Evolutionary conservation across 2,797 vertebrate genomes (phyloP), one percentile per base, ranked within the genome.

Genomic region (Odontamblyopus rebecca): DNA sequence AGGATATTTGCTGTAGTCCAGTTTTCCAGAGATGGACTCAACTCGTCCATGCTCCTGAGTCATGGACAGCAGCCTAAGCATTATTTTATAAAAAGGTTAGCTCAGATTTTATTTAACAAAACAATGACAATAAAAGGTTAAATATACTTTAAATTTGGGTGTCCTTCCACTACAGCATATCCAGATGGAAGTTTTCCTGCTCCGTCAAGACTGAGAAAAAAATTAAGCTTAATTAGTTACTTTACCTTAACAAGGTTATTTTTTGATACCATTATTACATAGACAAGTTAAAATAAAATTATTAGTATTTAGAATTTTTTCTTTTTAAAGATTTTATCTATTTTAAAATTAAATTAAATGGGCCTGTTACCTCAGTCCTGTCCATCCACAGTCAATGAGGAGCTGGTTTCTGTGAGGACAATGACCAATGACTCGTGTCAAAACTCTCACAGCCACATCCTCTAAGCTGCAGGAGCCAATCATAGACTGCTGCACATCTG

Each of bases 1-100:
- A 0, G 95, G 95, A 82, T 92, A 95, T 26, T 70, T 83, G 81
- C 71, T 84, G 53, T 93, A 96, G 19, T 96, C 95, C 85, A 96
- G 38, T 15, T 7, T 54, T 4, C 95, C 95, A 0, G 89, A 85
- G 51, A 87, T 15, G 0, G 93, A 81, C 82, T 95, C 95, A 80
- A 96, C 86, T 80, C 80, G 84, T 26, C 96, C 95, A 1, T 96
- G 95, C 82, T 96, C 95, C 87, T 96, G 95, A 12, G 95, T 95
- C 93, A 96, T 93, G 16, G 93, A 94, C 82, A 87, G 72, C 81
- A 97, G 83, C 85, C 96, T 96, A 82, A 26, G 67, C 48, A 70
- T 48, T 48, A 62, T 73, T 6, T 2, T n/a, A 57, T 23, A 61
- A 61, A 61, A 30, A 18, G 18, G 0, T 4, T n/a, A 19, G 4